Evolutionary conservation across 2,113 vertebrate genomes (phyloP), one percentile per base, ranked within the genome.

Genomic region (Riparia riparia): DNA sequence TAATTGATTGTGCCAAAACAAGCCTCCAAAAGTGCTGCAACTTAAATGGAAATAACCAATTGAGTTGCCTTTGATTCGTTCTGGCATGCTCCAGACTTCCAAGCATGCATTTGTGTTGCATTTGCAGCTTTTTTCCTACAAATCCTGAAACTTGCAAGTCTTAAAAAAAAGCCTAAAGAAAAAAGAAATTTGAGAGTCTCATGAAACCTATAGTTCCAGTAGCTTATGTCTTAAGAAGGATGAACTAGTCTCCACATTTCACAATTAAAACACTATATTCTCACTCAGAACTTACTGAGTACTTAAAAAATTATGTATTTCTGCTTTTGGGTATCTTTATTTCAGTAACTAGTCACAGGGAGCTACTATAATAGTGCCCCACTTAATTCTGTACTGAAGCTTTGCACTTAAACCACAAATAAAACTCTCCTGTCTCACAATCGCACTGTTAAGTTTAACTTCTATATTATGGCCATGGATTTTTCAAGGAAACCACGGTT

Each of bases 1-100:
- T 93, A 92, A 95, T 93, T 92, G 93, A 63, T 90, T 0, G 24
- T 95, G 86, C 91, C 89, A 91, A 92, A 96, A 91, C 44, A 90
- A 89, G 76, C 24, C 60, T 86, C 63, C 4, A 5, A 82, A 89
- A 76, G 54, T 72, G 13, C 71, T 47, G 32, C 0, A 2, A 44
- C 63, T 88, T 82, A 61, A 91, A 91, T 65, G 78, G 66, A 90
- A 95, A 92, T 70, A 88, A 86, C 41, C 56, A 58, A 25, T n/a
- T 34, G 54, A 82, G 15, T 11, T 92, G 56, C 68, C 21, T 96
- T 95, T 80, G 37, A 49, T 82, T 79, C 93, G 32, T 93, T 93
- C 64, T 92, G 66, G 66, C 60, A 12, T 32, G 63, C 47, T 73
- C 74, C 37, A 93, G 49, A 3, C 16, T 90, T 80, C 42, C 21